These are phyloP conservation scores for Achatina immaculata DNA, from an alignment of 1,140 invertebrate genomes.

Conservation along the genomic window DNA sequence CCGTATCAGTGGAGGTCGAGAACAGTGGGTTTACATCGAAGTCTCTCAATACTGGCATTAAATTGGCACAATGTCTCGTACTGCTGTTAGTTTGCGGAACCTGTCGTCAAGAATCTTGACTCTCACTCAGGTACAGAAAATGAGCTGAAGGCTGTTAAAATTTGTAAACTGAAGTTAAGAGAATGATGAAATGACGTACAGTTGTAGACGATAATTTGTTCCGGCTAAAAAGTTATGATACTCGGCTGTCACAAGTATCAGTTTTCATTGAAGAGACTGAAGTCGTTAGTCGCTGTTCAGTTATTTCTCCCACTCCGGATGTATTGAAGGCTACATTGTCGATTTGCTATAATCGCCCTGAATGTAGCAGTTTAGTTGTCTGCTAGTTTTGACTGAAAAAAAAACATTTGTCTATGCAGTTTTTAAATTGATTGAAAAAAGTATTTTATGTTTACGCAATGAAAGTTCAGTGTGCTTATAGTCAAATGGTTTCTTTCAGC, in stretches of 20 bases:
- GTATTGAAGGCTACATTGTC: too few species aligned
- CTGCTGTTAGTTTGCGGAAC: not conserved
- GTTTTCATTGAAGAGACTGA: too few species aligned
- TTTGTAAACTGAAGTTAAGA: not conserved
- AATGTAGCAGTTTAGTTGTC: too few species aligned
- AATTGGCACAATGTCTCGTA: slow-evolving; percentile 9
- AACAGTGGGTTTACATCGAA: not conserved
- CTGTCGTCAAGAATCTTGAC: not conserved
- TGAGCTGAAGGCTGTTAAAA: not conserved
- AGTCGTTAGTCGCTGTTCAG: too few species aligned
- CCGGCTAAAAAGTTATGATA: too few species aligned
- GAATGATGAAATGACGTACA: too few species aligned
- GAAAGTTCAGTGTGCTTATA: not conserved
- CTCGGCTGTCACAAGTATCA: too few species aligned
- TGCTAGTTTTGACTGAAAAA: not conserved
- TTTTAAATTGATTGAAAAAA: not conserved
- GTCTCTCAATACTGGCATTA: not conserved
- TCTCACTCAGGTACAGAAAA: not conserved
- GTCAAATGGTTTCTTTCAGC: not conserved
- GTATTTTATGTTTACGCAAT: not conserved
- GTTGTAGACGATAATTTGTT: too few species aligned
- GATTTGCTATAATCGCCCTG: too few species aligned
- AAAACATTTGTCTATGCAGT: not conserved
- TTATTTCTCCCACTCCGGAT: too few species aligned
- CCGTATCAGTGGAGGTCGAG: not conserved